Conservation (phyloP, 64 coral and sea anemone genomes). For the Montipora efflorescens region DNA sequence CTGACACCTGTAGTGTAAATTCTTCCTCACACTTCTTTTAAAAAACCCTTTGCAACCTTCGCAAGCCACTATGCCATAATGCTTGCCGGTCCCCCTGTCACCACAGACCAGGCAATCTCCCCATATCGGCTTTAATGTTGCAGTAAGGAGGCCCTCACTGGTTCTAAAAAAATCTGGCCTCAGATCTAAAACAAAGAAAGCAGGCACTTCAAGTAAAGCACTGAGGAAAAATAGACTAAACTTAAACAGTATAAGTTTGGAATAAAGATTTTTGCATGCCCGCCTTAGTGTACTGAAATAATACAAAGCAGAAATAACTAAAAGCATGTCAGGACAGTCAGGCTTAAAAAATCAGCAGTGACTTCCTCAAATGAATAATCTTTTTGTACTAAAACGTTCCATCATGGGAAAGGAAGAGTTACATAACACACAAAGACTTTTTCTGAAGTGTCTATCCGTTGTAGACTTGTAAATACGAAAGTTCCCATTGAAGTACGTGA, state of each 20-base stretch:
- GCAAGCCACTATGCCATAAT: slow-evolving; percentile 75
- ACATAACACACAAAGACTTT: neutral
- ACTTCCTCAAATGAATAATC: neutral
- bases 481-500: neutral
- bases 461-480: neutral
- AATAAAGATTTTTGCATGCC: neutral
- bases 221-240: neutral
- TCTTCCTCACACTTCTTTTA: slow-evolving; percentile 66
- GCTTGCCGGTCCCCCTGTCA: slow-evolving; percentile 65
- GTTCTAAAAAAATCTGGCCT: neutral
- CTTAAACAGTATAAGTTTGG: neutral
- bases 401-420: neutral
- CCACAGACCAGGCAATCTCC: slow-evolving; percentile 73
- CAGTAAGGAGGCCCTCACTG: neutral
- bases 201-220: neutral
- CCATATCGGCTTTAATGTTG: slow-evolving; percentile 49
- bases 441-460: neutral
- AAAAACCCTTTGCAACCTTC: slow-evolving; percentile 83
- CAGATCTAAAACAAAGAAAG: neutral
- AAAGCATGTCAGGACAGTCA: neutral
- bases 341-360: neutral
- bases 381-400: neutral
- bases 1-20: slow-evolving; percentile 55
- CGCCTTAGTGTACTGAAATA: neutral
- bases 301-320: neutral